phyloP scores from a whole-genome alignment of 2,888 invertebrate genomes.

The Penaeus monodon region DNA sequence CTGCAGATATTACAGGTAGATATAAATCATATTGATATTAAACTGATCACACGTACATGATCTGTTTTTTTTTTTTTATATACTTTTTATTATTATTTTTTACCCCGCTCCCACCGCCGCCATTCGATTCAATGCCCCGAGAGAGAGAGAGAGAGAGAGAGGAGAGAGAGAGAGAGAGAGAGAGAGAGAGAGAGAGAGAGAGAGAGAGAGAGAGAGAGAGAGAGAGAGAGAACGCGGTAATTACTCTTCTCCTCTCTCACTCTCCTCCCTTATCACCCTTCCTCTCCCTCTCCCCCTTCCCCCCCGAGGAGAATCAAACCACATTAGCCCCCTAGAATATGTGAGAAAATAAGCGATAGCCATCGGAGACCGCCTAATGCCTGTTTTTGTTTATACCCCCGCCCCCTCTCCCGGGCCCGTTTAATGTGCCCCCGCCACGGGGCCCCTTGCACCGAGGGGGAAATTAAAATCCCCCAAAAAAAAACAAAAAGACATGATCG shows the following conservation, averaged over 20 bases:
- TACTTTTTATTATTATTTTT: too few relatives aligned
- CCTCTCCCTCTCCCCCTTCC: not conserved
- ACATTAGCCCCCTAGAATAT: constrained; percentile 28
- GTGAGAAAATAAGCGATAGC: constrained; percentile 31
- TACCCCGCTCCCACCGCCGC: too few relatives aligned
- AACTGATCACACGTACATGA: too few relatives aligned
- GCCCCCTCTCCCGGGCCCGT: constrained; percentile 12
- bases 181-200: not conserved
- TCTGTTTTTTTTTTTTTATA: too few relatives aligned
- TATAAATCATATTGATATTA: too few relatives aligned
- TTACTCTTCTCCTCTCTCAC: not conserved
- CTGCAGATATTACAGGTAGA: too few relatives aligned
- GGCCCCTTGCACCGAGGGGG: constrained; percentile 18
- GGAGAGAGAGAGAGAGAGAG: not conserved
- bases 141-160: not conserved
- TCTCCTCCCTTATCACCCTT: constrained; percentile 8
- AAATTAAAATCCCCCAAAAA: constrained; percentile 34
- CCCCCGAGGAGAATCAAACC: not conserved
- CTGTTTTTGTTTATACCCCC: constrained; percentile 37
- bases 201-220: not conserved
- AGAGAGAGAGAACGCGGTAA: not conserved
- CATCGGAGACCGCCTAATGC: constrained; percentile 26
- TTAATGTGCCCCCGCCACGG: constrained; percentile 27
- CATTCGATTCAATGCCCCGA: too few relatives aligned
- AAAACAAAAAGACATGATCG: not conserved